Evolutionary conservation across 1,140 invertebrate genomes (phyloP), one percentile per base, ranked within the genome.

Genomic region (Drosophila murphyi): DNA sequence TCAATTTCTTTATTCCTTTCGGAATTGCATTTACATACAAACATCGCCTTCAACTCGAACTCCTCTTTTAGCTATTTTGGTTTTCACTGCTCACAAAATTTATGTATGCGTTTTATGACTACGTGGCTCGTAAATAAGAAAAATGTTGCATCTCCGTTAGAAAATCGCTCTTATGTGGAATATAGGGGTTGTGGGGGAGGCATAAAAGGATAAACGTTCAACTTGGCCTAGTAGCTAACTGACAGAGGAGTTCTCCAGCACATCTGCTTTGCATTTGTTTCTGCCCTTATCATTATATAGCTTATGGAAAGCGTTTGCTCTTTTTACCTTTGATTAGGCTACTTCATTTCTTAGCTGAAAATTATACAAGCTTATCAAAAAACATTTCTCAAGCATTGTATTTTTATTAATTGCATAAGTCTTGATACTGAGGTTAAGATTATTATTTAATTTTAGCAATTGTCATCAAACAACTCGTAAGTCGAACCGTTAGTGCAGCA

Each of bases 101-200:
- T 87, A 87, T 87, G 83, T 87, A 85, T 82, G 83, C 69, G 72
- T 87, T 87, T 87, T 87, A 87, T 88, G 83, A 80, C 80, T 83
- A 82, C 67, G 83, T 88, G 67, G 83, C 80, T 87, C 83, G 83
- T 87, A 87, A 87, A 87, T 88, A 87, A 87, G 83, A 87, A 77
- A 83, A 88, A 88, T 88, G 83, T 88, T 83, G 83, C 83, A 87
- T 68, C 68, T 54, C 80, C 70, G 63, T 70, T 76, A 65, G 71
- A 77, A 73, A 80, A 80, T 87, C 72, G 72, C 37, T 71, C 78
- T 86, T 86, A 87, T 88, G 37, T 34, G 32, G 3, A 3, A 34
- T 34, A 5, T 34, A 7, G 34, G 12, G 10, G 20, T 8, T 48
- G 29, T 35, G 63, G 48, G 2, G 43, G 32, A n/a, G 51, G 28